Evolutionary conservation across 2,888 invertebrate genomes (phyloP).

Genomic region (Ptycholaimellus sp.): DNA sequence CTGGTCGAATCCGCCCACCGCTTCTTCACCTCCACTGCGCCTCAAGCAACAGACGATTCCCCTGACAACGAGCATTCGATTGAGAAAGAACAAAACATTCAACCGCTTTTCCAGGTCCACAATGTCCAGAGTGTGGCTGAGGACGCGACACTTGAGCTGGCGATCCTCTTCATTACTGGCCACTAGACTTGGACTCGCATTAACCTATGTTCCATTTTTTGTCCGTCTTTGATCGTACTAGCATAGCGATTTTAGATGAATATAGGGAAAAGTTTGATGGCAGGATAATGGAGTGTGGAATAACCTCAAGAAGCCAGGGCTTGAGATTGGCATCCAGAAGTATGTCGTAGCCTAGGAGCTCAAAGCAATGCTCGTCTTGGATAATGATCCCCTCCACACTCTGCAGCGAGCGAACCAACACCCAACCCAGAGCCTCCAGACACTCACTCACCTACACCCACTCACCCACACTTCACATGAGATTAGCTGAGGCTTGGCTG

Average conservation of each 20-base stretch:
- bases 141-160: conserved; percentile 36
- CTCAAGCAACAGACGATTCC: no score
- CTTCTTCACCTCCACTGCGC: conserved; percentile 34
- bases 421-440: conserved; percentile 13
- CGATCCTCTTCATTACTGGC: conserved; percentile 39
- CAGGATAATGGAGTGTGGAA: no score
- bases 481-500: no score
- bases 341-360: conserved; percentile 41
- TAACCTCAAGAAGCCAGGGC: conserved; percentile 30
- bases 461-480: no score
- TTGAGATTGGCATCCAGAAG: conserved; percentile 36
- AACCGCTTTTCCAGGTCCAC: conserved; percentile 35
- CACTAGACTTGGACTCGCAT: conserved; percentile 37
- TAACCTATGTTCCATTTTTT: no score
- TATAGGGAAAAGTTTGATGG: no score
- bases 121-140: conserved; percentile 38
- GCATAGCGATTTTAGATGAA: no score
- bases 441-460: no score
- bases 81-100: no score
- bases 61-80: no score
- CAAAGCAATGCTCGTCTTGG: conserved; percentile 39
- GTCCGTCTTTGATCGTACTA: no score
- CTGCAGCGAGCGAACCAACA: conserved; percentile 14
- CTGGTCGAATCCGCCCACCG: conserved; percentile 39
- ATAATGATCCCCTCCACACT: conserved; percentile 16